A percentile compares a stretch with the other conserved stretches of the same genome.
These are phyloP conservation scores for Lucinisca nassula DNA, from an alignment of 2,888 invertebrate genomes.

Conservation along the genomic window DNA sequence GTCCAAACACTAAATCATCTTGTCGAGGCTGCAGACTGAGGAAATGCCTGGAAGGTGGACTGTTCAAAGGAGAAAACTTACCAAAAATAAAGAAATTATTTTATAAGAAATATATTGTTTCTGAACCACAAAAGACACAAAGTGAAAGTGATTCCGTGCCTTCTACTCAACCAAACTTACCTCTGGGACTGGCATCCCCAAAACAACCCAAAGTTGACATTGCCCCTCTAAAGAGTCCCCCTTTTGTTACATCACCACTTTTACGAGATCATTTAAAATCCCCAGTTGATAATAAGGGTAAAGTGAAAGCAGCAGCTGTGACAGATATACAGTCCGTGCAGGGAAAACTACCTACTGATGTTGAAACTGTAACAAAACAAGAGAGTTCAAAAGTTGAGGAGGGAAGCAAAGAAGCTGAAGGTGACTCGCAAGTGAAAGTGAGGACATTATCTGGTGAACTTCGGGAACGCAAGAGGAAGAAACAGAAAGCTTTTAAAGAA, in stretches of 20 bases:
- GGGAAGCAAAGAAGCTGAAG: background rate
- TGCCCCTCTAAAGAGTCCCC: background rate
- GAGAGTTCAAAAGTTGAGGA: background rate
- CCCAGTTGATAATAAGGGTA: background rate
- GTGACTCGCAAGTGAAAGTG: background rate
- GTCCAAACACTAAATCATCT: slow-evolving; percentile 44
- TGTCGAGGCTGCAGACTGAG: slow-evolving; percentile 96
- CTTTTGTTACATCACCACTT: too few species aligned
- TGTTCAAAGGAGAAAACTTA: background rate
- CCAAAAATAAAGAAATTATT: background rate
- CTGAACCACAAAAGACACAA: background rate
- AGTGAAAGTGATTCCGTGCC: background rate
- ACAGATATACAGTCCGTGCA: background rate
- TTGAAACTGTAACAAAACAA: background rate
- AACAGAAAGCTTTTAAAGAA: slow-evolving; percentile 60
- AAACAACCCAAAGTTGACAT: background rate
- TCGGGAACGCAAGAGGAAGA: slow-evolving; percentile 41
- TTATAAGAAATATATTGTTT: background rate
- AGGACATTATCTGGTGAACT: slow-evolving; percentile 25
- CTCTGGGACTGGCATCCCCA: background rate
- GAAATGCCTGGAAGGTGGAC: slow-evolving; percentile 90
- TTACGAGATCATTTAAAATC: background rate
- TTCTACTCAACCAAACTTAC: background rate
- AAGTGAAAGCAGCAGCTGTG: background rate
- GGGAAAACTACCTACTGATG: too few species aligned